These are phyloP conservation scores for Anorthoa munda DNA, from an alignment of 2,888 invertebrate species.

Conservation along the genomic window DNA sequence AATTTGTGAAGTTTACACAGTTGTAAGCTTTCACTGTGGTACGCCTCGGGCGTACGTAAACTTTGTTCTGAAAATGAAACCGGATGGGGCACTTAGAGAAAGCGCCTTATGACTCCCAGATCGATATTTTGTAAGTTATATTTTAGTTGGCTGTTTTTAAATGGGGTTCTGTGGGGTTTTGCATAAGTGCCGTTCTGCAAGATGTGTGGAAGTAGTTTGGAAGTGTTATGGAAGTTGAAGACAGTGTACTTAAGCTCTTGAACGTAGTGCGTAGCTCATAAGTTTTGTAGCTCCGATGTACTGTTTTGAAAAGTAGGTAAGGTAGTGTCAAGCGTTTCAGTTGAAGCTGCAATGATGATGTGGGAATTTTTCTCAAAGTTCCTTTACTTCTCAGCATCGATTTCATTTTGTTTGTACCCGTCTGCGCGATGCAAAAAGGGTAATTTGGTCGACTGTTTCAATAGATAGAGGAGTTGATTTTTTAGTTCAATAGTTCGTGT, in stretches of 20 bases:
- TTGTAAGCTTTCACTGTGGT: conserved; percentile 67
- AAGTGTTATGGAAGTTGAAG: conserved; percentile 39
- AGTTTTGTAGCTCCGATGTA: background rate
- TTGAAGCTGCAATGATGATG: background rate
- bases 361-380: background rate
- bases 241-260: conserved; percentile 14
- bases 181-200: conserved; percentile 41
- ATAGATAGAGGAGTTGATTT: too few relatives aligned
- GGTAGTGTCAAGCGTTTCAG: background rate
- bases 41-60: conserved; percentile 62
- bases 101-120: conserved; percentile 68
- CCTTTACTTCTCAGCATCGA: background rate
- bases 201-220: conserved; percentile 26
- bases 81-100: conserved; percentile 66
- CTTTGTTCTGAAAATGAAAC: conserved; percentile 70
- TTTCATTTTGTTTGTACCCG: background rate
- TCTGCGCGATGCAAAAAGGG: too few relatives aligned
- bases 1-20: conserved; percentile 71
- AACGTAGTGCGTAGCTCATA: conserved; percentile 9
- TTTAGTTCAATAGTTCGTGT: too few relatives aligned
- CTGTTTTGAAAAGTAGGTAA: background rate
- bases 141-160: conserved; percentile 48
- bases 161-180: conserved; percentile 23
- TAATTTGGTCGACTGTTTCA: too few relatives aligned
- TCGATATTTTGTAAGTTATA: conserved; percentile 65